A percentile compares a stretch with the other conserved stretches of the same genome.
Evolutionary conservation across 2,888 invertebrate species (phyloP).

Genomic region (Drosophila suboccidentalis): DNA sequence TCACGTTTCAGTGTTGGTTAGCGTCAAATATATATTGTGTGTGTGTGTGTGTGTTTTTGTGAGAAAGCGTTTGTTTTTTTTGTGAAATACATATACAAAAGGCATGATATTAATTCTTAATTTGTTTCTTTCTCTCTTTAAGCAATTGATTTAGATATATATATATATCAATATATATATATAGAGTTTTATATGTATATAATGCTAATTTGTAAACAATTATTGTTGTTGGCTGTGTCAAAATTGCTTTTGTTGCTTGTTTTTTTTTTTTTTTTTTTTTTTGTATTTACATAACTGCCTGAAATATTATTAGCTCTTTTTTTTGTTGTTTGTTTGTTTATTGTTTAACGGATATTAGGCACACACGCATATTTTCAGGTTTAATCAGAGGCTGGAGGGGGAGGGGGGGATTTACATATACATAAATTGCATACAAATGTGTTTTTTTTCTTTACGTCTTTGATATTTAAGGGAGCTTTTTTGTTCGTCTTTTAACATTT

Average conservation of each 20-base stretch:
- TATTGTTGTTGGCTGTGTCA: constrained; percentile 48
- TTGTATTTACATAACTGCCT: constrained; percentile 39
- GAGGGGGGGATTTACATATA: constrained; percentile 30
- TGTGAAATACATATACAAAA: constrained; percentile 57
- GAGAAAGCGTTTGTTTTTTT: constrained; percentile 5
- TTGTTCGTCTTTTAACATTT: constrained; percentile 16
- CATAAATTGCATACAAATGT: constrained; percentile 30
- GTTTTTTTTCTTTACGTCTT: constrained; percentile 6
- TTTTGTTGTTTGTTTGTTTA: constrained; percentile 1
- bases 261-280: no score
- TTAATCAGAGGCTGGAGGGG: neutral
- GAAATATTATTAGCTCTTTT: constrained; percentile 17
- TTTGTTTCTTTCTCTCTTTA: constrained; percentile 21
- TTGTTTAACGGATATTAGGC: constrained; percentile 41
- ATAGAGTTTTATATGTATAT: constrained; percentile 26
- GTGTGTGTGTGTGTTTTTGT: neutral
- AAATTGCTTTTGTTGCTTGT: constrained; percentile 53
- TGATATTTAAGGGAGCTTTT: constrained; percentile 7
- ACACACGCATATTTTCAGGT: constrained; percentile 38
- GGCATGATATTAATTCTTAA: constrained; percentile 41
- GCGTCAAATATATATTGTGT: neutral
- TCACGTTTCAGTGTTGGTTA: constrained; percentile 9
- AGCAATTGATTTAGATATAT: constrained; percentile 22
- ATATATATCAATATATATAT: constrained; percentile 15
- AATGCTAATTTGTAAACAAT: constrained; percentile 52